A percentile compares a stretch with the other conserved stretches of the same genome.
Conservation (phyloP, 2,888 invertebrate genomes). For the Chloroclysta siterata region DNA sequence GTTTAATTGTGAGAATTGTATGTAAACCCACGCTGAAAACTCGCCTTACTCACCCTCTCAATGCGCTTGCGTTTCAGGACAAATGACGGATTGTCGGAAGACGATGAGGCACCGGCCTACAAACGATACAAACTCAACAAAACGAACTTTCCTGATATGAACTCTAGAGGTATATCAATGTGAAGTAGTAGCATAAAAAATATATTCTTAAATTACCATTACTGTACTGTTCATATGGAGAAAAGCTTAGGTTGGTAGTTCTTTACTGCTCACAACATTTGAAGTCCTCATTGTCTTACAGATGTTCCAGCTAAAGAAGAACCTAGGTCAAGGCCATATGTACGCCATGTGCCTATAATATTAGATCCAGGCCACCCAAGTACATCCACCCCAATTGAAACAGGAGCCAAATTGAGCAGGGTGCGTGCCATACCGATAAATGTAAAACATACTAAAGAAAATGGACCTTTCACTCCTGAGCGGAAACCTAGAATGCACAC, state of each 20-base stretch:
- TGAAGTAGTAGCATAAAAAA: background rate
- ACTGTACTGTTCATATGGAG: too few species aligned
- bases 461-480: constrained; percentile 56
- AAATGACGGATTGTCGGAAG: constrained; percentile 71
- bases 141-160: constrained; percentile 70
- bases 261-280: background rate
- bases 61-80: constrained; percentile 58
- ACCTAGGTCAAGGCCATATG: constrained; percentile 55
- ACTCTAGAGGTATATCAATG: constrained; percentile 59
- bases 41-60: constrained; percentile 4
- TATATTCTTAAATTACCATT: too few species aligned
- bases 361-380: constrained; percentile 69
- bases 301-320: constrained; percentile 59
- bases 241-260: background rate
- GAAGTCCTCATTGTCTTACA: constrained; percentile 43
- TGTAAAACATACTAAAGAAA: constrained; percentile 55
- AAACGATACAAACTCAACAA: constrained; percentile 71
- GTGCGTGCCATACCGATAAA: constrained; percentile 62
- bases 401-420: constrained; percentile 47
- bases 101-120: constrained; percentile 71
- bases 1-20: background rate
- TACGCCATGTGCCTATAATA: constrained; percentile 75
- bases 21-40: constrained; percentile 7
- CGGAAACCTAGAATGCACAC: constrained; percentile 66
- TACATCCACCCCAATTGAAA: constrained; percentile 75